Evolutionary conservation across 2,797 vertebrate species (phyloP).

Genomic region (Melanotaenia boesemani): DNA sequence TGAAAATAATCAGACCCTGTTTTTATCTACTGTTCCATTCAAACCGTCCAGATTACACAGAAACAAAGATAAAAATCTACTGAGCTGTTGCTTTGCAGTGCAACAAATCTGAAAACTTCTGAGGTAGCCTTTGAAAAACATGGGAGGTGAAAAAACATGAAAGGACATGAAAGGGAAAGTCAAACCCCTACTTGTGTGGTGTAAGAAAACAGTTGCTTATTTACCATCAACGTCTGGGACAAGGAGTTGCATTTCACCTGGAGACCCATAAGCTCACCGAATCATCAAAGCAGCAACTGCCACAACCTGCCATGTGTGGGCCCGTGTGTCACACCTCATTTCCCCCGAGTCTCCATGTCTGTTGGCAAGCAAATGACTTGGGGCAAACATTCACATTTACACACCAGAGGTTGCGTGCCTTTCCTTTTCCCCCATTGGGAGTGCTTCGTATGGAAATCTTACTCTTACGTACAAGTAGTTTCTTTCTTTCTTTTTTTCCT

Average conservation of each 20-base stretch:
- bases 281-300: constrained; percentile 79
- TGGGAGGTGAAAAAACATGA: constrained; percentile 45
- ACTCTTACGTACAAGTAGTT: constrained; percentile 34
- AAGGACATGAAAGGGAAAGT: constrained; percentile 59
- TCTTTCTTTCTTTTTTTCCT: neutral
- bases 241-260: constrained; percentile 63
- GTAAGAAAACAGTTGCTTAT: constrained; percentile 67
- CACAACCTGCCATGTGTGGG: constrained; percentile 70
- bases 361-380: constrained; percentile 79
- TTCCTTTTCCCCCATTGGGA: constrained; percentile 53
- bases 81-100: constrained; percentile 45
- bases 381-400: constrained; percentile 72
- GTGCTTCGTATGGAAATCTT: constrained; percentile 55
- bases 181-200: constrained; percentile 61
- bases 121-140: constrained; percentile 43
- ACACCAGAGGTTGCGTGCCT: constrained; percentile 64
- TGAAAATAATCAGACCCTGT: constrained; percentile 56
- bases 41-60: constrained; percentile 37
- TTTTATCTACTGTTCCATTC: constrained; percentile 44
- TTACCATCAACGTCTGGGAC: constrained; percentile 77
- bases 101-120: constrained; percentile 45
- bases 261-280: constrained; percentile 67
- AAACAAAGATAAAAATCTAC: constrained; percentile 55
- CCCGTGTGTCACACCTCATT: constrained; percentile 78
- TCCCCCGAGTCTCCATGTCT: constrained; percentile 73